Conservation (phyloP, 64 coral and sea anemone genomes). For the Montipora cactus region DNA sequence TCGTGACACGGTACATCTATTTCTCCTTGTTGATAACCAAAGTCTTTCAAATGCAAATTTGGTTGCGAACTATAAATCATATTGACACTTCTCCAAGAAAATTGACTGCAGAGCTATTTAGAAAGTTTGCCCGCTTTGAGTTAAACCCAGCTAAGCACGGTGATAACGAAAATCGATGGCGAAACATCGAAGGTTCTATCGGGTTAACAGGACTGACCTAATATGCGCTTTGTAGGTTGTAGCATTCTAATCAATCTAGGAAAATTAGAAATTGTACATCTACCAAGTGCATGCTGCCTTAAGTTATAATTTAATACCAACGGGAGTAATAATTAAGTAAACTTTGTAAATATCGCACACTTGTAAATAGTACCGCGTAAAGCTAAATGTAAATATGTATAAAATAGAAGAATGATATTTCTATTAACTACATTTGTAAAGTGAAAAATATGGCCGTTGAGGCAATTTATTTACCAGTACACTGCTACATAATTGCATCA, state of each 20-base stretch:
- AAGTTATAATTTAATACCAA: slow-evolving; percentile 39
- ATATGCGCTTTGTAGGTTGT: background rate
- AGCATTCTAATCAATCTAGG: background rate
- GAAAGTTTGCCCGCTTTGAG: background rate
- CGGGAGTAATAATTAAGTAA: slow-evolving; percentile 8
- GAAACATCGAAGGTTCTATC: background rate
- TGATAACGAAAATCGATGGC: slow-evolving; percentile 36
- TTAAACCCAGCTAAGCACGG: background rate
- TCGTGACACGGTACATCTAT: slow-evolving; percentile 11
- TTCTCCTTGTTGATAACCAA: background rate
- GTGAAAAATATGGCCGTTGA: background rate
- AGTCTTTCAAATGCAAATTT: slow-evolving; percentile 50
- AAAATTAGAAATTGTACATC: background rate
- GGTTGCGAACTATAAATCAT: background rate
- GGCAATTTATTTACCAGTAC: slow-evolving; percentile 5
- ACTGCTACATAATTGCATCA: slow-evolving; percentile 17
- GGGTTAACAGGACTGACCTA: background rate
- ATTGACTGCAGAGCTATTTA: background rate
- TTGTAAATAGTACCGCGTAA: background rate
- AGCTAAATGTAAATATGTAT: slow-evolving; percentile 50
- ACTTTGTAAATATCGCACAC: slow-evolving; percentile 40
- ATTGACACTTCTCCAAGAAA: background rate
- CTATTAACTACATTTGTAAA: slow-evolving; percentile 35
- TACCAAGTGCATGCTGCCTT: background rate
- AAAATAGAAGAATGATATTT: slow-evolving; percentile 21